Conservation (phyloP, 2,797 vertebrate species). For the Tadarida brasiliensis region DNA sequence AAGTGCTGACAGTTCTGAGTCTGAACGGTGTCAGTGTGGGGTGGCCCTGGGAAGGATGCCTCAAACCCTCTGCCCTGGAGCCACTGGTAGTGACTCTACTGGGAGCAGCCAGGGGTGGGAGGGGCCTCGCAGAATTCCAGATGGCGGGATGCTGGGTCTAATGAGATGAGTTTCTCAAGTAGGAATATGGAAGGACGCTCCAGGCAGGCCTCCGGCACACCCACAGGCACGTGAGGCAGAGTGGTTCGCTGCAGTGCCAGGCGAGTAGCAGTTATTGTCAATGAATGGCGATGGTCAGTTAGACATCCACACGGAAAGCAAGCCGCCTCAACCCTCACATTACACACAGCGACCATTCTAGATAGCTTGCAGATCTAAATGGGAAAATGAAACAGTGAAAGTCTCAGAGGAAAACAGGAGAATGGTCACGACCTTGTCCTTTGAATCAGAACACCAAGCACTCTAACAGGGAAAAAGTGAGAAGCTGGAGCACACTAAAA, state of each 20-base stretch:
- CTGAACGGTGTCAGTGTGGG: neutral
- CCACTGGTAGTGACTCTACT: too few species aligned
- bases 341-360: neutral
- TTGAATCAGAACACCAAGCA: neutral
- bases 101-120: accelerated
- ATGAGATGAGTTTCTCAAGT: neutral
- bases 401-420: neutral
- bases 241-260: accelerated
- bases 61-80: neutral
- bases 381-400: neutral
- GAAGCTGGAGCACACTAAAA: neutral
- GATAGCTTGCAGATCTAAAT: neutral
- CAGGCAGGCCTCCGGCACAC: neutral
- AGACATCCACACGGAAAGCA: neutral
- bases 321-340: neutral
- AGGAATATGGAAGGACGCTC: neutral
- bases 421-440: neutral
- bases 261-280: neutral
- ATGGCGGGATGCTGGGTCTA: neutral
- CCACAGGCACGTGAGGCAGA: accelerated
- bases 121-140: neutral
- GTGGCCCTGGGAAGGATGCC: too few species aligned
- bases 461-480: neutral
- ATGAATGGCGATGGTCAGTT: neutral
- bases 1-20: neutral